Conservation (phyloP, 2,888 invertebrate species). For the Acleris literana region DNA sequence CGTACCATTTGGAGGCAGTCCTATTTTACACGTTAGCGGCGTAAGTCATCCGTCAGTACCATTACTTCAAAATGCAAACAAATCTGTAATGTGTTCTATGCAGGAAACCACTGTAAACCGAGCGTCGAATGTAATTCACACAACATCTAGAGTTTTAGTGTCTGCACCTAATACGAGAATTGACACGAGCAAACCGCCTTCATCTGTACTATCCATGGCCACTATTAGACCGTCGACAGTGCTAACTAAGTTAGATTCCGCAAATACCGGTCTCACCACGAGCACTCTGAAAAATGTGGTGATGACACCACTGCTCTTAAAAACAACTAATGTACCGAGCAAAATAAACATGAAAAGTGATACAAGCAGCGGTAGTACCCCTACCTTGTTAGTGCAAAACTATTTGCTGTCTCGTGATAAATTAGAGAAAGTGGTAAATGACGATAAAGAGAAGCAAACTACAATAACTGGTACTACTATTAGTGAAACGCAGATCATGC, state of each 20-base stretch:
- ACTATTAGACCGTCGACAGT: constrained; percentile 65
- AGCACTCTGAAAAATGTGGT: constrained; percentile 63
- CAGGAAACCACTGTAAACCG: constrained; percentile 63
- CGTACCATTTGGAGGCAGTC: constrained; percentile 56
- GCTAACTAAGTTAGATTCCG: constrained; percentile 62
- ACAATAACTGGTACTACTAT: constrained; percentile 35
- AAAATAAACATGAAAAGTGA: constrained; percentile 60
- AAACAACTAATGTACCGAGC: constrained; percentile 55
- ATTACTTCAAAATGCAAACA: constrained; percentile 65
- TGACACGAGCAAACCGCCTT: constrained; percentile 63
- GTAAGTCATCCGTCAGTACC: constrained; percentile 61
- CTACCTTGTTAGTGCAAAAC: constrained; percentile 42
- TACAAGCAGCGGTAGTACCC: constrained; percentile 46
- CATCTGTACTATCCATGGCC: constrained; percentile 71
- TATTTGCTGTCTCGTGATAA: constrained; percentile 40
- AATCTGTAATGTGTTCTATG: constrained; percentile 61
- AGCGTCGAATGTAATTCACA: constrained; percentile 72
- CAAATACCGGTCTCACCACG: constrained; percentile 58
- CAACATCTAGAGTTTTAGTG: constrained; percentile 64
- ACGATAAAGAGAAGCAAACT: constrained; percentile 41
- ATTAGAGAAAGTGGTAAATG: constrained; percentile 40
- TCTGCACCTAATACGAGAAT: constrained; percentile 63
- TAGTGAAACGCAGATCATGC: constrained; percentile 47
- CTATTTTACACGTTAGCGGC: constrained; percentile 70
- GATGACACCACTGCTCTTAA: constrained; percentile 68